Base-by-base conservation (phyloP, 2,113 vertebrate genomes). In the Actenoides lindsayi region DNA sequence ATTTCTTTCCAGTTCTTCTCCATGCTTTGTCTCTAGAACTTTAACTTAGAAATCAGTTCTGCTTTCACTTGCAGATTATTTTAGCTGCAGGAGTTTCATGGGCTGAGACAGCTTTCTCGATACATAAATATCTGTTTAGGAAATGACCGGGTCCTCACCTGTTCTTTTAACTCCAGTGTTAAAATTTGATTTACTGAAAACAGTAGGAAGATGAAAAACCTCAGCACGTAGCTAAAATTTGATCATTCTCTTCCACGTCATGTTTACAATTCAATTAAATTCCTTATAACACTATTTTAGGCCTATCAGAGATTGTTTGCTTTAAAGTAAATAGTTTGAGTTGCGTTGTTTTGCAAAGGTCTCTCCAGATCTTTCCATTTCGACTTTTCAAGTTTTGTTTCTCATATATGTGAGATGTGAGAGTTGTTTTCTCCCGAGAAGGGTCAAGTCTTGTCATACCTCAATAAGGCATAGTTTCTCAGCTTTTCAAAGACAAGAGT, bases 311-410 rank as follows among this genome's bases (percentile, higher is more conserved):
- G 80, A 57, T 59, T 14, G 35, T 46, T 87, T 76, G 53, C 63
- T 94, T 57, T 91, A 77, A 79, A 85, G 46, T 73, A 96, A 95
- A 48, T 71, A 63, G 6, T 74, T 71, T 16, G 42, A 23, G 24
- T 35, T 78, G 27, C 19, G 14, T n/a, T 71, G n/a, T 82, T 96
- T 84, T 76, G 48, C 48, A 65, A 39, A 48, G 6, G 35, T 37
- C 57, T 68, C 54, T 75, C 79, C 73, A 78, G 46, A 78, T 81
- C 74, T 83, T 93, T 83, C 39, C 10, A 53, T 63, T 96, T 77
- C 92, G 60, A 89, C 44, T 83, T 90, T 60, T 33, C 5, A 5
- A 92, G 46, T 83, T 95, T 83, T 74, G 59, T 74, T 96, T 95
- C 50, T 91, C 79, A 63, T 15, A 13, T 14, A 23, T 4, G 16